Evolutionary conservation across 2,113 vertebrate species (phyloP), one percentile per base, ranked within the genome.

Genomic region (Rostratula benghalensis): DNA sequence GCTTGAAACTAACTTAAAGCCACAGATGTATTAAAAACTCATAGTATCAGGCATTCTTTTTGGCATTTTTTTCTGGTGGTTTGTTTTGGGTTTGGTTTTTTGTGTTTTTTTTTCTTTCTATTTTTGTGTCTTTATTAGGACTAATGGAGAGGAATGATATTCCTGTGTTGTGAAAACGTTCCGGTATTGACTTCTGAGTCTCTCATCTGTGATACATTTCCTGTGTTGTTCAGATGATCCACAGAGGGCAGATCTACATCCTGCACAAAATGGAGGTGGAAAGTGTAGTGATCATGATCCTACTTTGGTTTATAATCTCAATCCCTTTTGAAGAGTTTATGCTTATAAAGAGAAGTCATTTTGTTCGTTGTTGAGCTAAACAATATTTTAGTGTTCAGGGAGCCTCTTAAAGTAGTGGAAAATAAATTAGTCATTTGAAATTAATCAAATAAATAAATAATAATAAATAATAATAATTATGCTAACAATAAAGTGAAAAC

Each of bases 71-170:
- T n/a, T n/a, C n/a, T n/a, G n/a, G n/a, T n/a, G n/a, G n/a, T n/a
- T n/a, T n/a, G n/a, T n/a, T n/a, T n/a, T n/a, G n/a, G 0, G 0
- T 43, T 43, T 43, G 43, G 43, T 43, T 43, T 43, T 43, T 43
- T 43, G 10, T 43, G 43, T 43, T 43, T 43, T 43, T 43, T 43
- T 43, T 43, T 43, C 14, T 51, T 4, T 7, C 1, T 37, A n/a
- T 3, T 23, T 63, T 83, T 51, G 11, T 27, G 7, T 60, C 17
- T 28, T 33, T 7, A 46, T 64, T n/a, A n/a, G 37, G 11, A 61
- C 6, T 81, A 61, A 37, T 7, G 13, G 9, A 73, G 24, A 57
- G 6, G 16, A 80, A 77, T 21, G 0, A 17, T 64, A 43, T 10
- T 83, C 10, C 53, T 33, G 4, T 61, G 11, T 25, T 57, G 4